phyloP scores from a whole-genome alignment of 2,888 invertebrate species.

The Dysmachus trigonus region DNA sequence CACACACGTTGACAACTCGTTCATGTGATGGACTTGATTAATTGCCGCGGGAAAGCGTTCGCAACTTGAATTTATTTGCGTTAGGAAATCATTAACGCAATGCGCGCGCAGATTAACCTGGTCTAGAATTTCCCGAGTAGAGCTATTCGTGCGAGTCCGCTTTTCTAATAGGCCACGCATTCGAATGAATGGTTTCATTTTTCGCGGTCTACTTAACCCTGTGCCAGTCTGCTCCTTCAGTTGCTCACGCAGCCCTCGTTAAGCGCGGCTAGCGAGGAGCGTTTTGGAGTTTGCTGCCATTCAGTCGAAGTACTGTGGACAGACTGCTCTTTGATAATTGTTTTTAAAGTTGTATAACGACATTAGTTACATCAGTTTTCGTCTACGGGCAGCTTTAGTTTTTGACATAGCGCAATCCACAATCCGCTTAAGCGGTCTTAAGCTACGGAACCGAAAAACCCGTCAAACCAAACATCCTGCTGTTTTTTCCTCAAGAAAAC shows the following conservation, averaged over 20 bases:
- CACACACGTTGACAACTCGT: neutral
- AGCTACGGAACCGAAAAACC: neutral
- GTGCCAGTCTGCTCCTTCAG: neutral
- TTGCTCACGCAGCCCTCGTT: slow-evolving; percentile 19
- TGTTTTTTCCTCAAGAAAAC: neutral
- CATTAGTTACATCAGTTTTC: neutral
- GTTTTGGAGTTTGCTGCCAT: neutral
- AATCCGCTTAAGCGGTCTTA: neutral
- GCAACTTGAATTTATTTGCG: neutral
- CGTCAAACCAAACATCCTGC: neutral
- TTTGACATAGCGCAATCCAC: neutral
- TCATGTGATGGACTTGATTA: slow-evolving; percentile 21
- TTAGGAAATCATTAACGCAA: neutral
- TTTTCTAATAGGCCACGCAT: neutral
- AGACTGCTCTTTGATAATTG: neutral
- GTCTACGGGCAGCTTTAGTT: neutral
- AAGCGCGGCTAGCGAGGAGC: neutral
- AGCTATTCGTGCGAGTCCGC: neutral
- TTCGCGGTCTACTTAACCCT: slow-evolving; percentile 40
- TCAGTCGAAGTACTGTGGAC: neutral
- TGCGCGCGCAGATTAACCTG: neutral
- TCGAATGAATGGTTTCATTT: neutral
- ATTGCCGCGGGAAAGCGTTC: neutral
- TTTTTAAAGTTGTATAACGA: neutral
- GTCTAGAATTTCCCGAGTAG: neutral